Conservation (phyloP, 1,140 invertebrate genomes). For the Gonatopus flavifemur region DNA sequence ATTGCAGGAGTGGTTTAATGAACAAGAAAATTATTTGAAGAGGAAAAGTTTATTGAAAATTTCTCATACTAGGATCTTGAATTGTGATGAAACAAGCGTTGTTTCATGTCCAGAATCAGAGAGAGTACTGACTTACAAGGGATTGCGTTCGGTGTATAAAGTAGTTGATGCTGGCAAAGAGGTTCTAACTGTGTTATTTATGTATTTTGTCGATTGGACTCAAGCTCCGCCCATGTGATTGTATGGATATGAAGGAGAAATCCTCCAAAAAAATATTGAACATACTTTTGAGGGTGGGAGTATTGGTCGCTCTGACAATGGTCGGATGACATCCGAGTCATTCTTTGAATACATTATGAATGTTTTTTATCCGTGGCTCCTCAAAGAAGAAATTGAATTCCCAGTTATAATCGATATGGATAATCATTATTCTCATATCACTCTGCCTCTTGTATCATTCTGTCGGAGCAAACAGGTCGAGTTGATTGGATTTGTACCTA, state of each 20-base stretch:
- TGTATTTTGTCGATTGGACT: too few relatives aligned
- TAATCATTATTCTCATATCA: constrained; percentile 33
- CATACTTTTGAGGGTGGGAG: too few relatives aligned
- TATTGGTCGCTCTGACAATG: constrained; percentile 37
- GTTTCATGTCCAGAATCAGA: constrained; percentile 33
- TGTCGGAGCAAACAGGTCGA: constrained; percentile 28
- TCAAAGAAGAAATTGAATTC: constrained; percentile 24
- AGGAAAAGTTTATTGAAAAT: constrained; percentile 18
- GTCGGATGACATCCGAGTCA: constrained; percentile 50
- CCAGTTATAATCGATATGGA: constrained; percentile 42
- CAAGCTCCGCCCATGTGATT: too few relatives aligned
- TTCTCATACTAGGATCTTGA: constrained; percentile 30
- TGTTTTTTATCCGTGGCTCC: constrained; percentile 26
- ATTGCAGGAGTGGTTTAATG: constrained; percentile 22
- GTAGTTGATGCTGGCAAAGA: constrained; percentile 31
- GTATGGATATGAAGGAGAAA: too few relatives aligned
- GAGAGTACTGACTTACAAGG: constrained; percentile 32
- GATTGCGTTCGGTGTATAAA: constrained; percentile 36
- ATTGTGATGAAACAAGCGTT: constrained; percentile 42
- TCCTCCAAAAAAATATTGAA: constrained; percentile 23
- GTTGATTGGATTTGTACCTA: constrained; percentile 34
- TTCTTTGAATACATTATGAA: too few relatives aligned
- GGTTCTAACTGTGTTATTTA: too few relatives aligned
- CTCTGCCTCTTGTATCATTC: constrained; percentile 16
- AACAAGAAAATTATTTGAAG: constrained; percentile 17